Base-by-base conservation (phyloP, 2,113 vertebrate species). In the Sebastes schlegelii region DNA sequence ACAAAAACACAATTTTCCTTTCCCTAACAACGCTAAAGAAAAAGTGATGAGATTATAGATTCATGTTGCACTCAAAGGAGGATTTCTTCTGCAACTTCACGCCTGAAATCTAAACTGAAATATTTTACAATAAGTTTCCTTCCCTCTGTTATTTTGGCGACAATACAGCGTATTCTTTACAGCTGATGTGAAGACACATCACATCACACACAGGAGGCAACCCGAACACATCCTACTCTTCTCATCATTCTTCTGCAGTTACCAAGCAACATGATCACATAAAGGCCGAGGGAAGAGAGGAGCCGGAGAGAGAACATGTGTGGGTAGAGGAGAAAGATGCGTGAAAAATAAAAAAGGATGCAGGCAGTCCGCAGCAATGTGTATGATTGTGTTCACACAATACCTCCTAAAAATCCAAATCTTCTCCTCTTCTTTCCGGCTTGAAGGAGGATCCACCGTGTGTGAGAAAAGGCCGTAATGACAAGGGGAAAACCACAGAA, bases 241-340 rank as follows among this genome's bases (percentile, higher is more conserved):
- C 85, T 89, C 91, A 89, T 93, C 86, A 80, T 80, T 90, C 91
- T 89, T 88, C 80, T 82, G 85, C 90, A 86, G 94, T 95, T 95
- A 93, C 94, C 88, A 93, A 83, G 94, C 94, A 94, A 95, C 94
- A 88, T 92, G 88, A 93, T 91, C 84, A 17, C 85, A 85, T 89
- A 83, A 87, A 90, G 86, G 77, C 81, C 8, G 78, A 88, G 81
- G 52, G 83, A 86, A 89, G 82, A 84, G 86, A 75, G 84, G 77
- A 87, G 88, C 72, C 48, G 49, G 85, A 73, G 80, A 86, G 85
- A 80, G 87, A 92, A 90, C 79, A 90, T 86, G 92, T 91, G 93
- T 92, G 90, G 93, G 92, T 65, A 93, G 91, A 89, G 79, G 72
- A 88, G 86, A 76, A 89, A 83, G 84, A 91, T 58, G 85, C 70